A percentile compares a stretch with the other conserved stretches of the same genome.
These are phyloP conservation scores for Siderastrea radians DNA, from an alignment of 92 coral and sea anemone species.

Conservation along the genomic window DNA sequence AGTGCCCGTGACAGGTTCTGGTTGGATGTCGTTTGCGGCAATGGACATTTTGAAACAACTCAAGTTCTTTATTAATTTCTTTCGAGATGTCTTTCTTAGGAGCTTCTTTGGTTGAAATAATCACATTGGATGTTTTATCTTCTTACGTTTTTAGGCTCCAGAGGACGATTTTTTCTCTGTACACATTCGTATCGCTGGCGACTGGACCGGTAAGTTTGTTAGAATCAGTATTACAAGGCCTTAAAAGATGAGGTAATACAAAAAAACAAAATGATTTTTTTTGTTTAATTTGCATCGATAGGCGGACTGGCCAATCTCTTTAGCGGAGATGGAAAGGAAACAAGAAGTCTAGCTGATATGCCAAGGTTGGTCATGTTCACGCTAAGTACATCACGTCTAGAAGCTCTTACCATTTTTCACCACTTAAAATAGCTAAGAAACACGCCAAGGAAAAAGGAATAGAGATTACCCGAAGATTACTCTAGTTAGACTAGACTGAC, in stretches of 20 bases:
- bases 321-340: slow-evolving; percentile 74
- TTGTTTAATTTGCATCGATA: slow-evolving; percentile 1
- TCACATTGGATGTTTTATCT: not conserved
- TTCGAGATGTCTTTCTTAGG: too few relatives aligned
- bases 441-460: too few relatives aligned
- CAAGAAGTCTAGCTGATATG: slow-evolving; percentile 69
- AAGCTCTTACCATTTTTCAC: too few relatives aligned
- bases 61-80: too few relatives aligned
- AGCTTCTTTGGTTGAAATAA: not conserved
- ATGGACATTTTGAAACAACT: too few relatives aligned
- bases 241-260: not conserved
- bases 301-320: slow-evolving; percentile 79
- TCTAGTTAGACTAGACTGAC: too few relatives aligned
- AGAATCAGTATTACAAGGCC: not conserved
- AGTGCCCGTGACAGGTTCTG: too few relatives aligned
- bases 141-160: slow-evolving; percentile 73
- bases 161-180: slow-evolving; percentile 95
- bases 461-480: too few relatives aligned
- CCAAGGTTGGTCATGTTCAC: slow-evolving; percentile 63
- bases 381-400: not conserved
- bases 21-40: too few relatives aligned
- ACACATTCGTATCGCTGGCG: slow-evolving; percentile 94
- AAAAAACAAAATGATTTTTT: not conserved
- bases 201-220: slow-evolving; percentile 88
- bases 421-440: too few relatives aligned